Conservation (phyloP, 2,888 invertebrate species). For the Pandemis cinnamomeana region DNA sequence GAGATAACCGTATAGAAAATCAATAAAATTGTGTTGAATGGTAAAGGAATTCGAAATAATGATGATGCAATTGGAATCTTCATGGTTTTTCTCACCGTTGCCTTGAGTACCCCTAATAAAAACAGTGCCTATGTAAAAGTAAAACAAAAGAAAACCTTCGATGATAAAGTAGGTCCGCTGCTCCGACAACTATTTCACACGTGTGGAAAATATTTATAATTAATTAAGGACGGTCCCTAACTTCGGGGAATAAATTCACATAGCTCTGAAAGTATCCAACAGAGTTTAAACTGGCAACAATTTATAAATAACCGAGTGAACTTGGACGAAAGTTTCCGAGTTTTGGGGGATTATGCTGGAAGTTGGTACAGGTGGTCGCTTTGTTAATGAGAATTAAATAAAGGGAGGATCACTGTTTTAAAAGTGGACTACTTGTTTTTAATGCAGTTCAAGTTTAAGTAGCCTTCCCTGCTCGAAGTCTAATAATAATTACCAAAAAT, state of each 20-base stretch:
- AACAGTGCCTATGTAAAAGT: background rate
- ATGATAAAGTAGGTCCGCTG: background rate
- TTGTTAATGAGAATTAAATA: conserved; percentile 29
- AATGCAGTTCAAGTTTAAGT: background rate
- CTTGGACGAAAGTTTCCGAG: conserved; percentile 34
- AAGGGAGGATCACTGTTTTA: conserved; percentile 19
- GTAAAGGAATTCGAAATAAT: too few relatives aligned
- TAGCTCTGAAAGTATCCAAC: conserved; percentile 54
- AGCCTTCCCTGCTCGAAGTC: background rate
- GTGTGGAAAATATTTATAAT: conserved; percentile 24
- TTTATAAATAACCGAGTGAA: conserved; percentile 49
- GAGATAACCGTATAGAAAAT: too few relatives aligned
- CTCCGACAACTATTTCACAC: conserved; percentile 15
- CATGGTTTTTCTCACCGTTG: too few relatives aligned
- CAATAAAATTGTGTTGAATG: too few relatives aligned
- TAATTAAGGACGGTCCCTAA: conserved; percentile 23
- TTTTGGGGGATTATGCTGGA: conserved; percentile 17
- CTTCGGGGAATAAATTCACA: conserved; percentile 43
- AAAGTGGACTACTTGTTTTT: conserved; percentile 23
- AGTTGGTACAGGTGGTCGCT: conserved; percentile 28
- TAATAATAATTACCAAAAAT: too few relatives aligned
- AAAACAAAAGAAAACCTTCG: background rate
- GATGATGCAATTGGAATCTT: too few relatives aligned
- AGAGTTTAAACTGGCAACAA: conserved; percentile 47
- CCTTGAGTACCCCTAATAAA: background rate